Percentiles rank a stretch among this genome's conserved stretches.
phyloP scores from a whole-genome alignment of 2,113 vertebrate genomes.

The Barbus barbus region DNA sequence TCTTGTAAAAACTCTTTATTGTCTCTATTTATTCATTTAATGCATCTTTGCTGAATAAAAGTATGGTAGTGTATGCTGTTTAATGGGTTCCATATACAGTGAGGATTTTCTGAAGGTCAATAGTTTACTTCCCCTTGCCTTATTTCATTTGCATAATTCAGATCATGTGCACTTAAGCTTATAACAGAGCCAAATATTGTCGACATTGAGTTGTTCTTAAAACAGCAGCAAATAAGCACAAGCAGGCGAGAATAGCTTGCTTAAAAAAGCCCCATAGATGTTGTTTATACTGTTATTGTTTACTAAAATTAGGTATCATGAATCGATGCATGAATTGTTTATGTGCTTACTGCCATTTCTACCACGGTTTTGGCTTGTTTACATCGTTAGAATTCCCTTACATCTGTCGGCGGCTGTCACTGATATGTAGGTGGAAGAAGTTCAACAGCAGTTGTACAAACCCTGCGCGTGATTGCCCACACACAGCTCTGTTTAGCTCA shows the following conservation, averaged over 20 bases:
- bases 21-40: no score
- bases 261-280: neutral
- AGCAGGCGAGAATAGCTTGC: neutral
- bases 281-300: neutral
- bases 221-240: conserved; percentile 4
- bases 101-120: conserved; percentile 21
- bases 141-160: conserved; percentile 26
- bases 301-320: conserved; percentile 25
- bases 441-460: conserved; percentile 37
- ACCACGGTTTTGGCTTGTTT: conserved; percentile 13
- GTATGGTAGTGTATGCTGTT: neutral
- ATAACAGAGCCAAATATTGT: neutral
- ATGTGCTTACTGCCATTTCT: conserved; percentile 16
- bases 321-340: conserved; percentile 22
- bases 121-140: neutral
- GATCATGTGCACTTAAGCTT: conserved; percentile 30
- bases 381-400: conserved; percentile 14
- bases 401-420: conserved; percentile 29
- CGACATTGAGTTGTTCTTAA: neutral
- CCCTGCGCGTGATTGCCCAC: conserved; percentile 5
- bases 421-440: conserved; percentile 33
- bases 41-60: neutral
- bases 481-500: conserved; percentile 27
- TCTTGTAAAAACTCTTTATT: no score
- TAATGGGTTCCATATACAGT: neutral